Evolutionary conservation across 2,797 vertebrate species (phyloP).

Genomic region (Acrossocheilus wenchowensis): DNA sequence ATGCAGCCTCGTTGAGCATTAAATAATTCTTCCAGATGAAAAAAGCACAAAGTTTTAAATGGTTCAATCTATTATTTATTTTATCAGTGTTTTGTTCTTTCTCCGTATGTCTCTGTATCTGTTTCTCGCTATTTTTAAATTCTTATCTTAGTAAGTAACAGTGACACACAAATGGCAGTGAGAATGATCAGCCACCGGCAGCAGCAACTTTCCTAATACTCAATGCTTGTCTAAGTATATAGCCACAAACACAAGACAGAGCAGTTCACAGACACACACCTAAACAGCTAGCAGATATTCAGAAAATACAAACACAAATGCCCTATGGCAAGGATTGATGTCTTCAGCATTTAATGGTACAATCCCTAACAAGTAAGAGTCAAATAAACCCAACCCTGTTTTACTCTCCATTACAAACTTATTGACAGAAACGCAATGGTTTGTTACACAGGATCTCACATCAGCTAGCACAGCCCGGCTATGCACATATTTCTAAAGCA

Average conservation of each 20-base stretch:
- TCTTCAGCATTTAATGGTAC: not conserved
- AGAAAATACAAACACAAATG: not conserved
- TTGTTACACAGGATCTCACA: not conserved
- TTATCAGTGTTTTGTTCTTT: too few relatives aligned
- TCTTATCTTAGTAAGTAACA: not conserved
- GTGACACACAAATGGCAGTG: not conserved
- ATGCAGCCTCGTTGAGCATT: not conserved
- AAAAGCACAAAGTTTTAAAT: not conserved
- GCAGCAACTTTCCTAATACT: not conserved
- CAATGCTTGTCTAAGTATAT: not conserved
- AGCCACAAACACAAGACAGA: conserved; percentile 1
- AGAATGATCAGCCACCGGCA: not conserved
- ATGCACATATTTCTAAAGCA: conserved; percentile 17
- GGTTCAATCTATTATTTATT: not conserved
- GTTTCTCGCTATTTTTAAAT: not conserved
- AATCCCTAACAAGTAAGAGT: not conserved
- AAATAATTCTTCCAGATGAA: not conserved
- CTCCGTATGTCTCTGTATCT: not conserved
- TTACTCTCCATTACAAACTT: not conserved
- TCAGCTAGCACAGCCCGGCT: not conserved
- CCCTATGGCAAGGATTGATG: not conserved
- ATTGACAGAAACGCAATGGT: conserved; percentile 12
- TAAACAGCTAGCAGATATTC: not conserved
- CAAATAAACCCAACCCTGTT: not conserved
- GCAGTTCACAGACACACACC: conserved; percentile 28